Base-by-base conservation (phyloP, 2,113 vertebrate species). In the Planiliza haematocheilus region DNA sequence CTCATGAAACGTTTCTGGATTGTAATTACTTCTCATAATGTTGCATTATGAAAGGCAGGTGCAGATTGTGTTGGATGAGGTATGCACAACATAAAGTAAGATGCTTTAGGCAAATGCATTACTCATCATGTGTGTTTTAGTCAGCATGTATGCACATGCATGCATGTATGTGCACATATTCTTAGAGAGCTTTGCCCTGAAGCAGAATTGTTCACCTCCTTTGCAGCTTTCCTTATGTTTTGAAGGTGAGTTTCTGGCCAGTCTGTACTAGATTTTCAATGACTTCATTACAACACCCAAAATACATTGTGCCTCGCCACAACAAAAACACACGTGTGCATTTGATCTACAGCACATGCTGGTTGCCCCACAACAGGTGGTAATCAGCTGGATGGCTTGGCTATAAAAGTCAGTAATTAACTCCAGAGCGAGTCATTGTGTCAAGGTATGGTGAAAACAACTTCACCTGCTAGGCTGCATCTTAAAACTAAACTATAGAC, bases 381-480 rank as follows among this genome's bases (percentile, higher is more conserved):
- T 75, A 64, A 78, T 76, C 53, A 43, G 37, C 55, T 63, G 24
- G 7, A 38, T 4, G 11, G 60, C 49, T 36, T 53, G 48, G 39
- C 56, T 53, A 14, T 73, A 65, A 56, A 78, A 83, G 53, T 60
- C 69, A 80, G 63, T 50, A 34, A 59, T 81, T 73, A 70, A 61
- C 51, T 73, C 38, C 16, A 36, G 36, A 61, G 56, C 69, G 61
- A 74, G 42, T 70, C 43, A 53, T 5, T 59, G 34, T 46, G 36
- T 53, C 41, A 37, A 61, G 45, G 30, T 48, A 43, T 38, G 34
- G 55, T 60, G 43, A 72, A 70, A 80, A 75, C 73, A 66, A 75
- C 24, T 60, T 5, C 13, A 10, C 34, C 38, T 41, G 18, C 21
- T 9, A 37, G 24, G 45, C 34, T 70, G 41, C 36, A 34, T 8